A percentile compares a stretch with the other conserved stretches of the same genome.
Conservation (phyloP, 2,888 invertebrate species). For the Agrotis clavis region DNA sequence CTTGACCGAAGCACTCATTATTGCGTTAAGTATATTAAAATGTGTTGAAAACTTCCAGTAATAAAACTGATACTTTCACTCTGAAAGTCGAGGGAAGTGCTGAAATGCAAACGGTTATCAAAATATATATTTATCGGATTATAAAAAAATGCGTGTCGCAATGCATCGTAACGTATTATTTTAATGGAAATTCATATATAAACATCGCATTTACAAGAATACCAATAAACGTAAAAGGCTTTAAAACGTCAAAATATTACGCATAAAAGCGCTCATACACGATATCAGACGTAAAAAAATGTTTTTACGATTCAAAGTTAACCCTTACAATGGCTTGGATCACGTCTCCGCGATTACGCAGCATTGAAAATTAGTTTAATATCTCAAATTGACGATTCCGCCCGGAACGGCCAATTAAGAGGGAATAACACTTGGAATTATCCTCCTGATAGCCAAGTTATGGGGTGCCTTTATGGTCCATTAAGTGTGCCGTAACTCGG, state of each 20-base stretch:
- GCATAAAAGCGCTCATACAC: constrained; percentile 51
- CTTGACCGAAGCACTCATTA: constrained; percentile 26
- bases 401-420: constrained; percentile 90
- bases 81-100: constrained; percentile 41
- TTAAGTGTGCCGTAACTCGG: constrained; percentile 79
- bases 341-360: constrained; percentile 87
- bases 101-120: constrained; percentile 38
- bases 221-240: constrained; percentile 58
- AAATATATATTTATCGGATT: constrained; percentile 45
- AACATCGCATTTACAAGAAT: constrained; percentile 50
- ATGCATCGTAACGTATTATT: constrained; percentile 46
- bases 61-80: constrained; percentile 55
- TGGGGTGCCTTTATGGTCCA: constrained; percentile 90
- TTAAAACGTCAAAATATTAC: constrained; percentile 61
- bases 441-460: constrained; percentile 89
- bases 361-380: constrained; percentile 91
- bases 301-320: constrained; percentile 66
- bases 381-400: constrained; percentile 91
- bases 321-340: constrained; percentile 75
- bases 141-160: constrained; percentile 37
- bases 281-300: constrained; percentile 54
- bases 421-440: constrained; percentile 88
- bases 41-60: constrained; percentile 33
- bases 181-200: constrained; percentile 48
- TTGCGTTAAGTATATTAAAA: constrained; percentile 21